Conservation (phyloP, 1,140 invertebrate species). For the Zaprionus inermis region DNA sequence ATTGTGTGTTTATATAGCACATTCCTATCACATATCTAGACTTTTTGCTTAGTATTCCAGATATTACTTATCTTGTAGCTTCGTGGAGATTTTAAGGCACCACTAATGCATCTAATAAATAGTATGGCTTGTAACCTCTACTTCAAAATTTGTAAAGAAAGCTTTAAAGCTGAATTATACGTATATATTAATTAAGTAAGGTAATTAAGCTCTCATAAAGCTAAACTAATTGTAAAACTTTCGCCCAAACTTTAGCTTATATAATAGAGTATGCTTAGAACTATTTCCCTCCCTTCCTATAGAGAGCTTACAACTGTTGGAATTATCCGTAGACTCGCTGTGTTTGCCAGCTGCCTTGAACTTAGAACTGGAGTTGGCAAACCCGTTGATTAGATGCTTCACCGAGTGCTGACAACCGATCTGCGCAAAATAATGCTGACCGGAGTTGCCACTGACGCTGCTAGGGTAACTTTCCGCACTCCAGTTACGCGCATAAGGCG, state of each 20-base stretch:
- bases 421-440: constrained; percentile 66
- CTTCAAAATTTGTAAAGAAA: background rate
- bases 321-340: background rate
- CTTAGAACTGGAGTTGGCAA: constrained; percentile 15
- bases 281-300: background rate
- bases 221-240: too few species aligned
- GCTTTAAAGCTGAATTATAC: background rate
- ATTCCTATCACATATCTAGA: background rate
- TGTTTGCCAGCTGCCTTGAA: constrained; percentile 21
- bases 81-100: too few species aligned
- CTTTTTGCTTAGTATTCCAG: background rate
- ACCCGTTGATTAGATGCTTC: constrained; percentile 40
- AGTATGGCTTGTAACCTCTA: too few species aligned
- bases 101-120: too few species aligned
- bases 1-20: background rate
- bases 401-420: constrained; percentile 70
- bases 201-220: background rate
- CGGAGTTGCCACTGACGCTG: constrained; percentile 4
- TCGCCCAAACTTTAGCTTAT: too few species aligned
- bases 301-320: constrained; percentile 28
- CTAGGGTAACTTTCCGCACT: constrained; percentile 18
- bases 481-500: constrained; percentile 29
- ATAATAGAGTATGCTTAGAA: background rate
- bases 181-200: background rate
- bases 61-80: too few species aligned